Evolutionary conservation across 2,888 invertebrate genomes (phyloP).

Genomic region (Latheticus oryzae): DNA sequence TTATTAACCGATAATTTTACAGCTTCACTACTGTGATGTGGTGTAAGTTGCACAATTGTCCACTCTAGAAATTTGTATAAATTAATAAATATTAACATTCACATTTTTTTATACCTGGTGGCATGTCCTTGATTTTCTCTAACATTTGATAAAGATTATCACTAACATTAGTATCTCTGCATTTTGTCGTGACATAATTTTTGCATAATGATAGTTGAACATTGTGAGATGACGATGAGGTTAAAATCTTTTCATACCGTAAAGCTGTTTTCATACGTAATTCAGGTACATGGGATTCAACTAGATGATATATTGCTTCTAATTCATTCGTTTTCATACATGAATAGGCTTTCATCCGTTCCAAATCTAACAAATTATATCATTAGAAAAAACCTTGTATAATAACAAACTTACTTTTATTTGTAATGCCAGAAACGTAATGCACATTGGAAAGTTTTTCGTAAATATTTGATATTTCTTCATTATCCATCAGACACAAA

Average conservation of each 20-base stretch:
- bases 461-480: neutral
- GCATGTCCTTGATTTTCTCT: slow-evolving; percentile 57
- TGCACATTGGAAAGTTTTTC: slow-evolving; percentile 12
- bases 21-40: slow-evolving; percentile 56
- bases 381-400: neutral
- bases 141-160: slow-evolving; percentile 52
- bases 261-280: slow-evolving; percentile 56
- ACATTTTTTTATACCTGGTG: slow-evolving; percentile 54
- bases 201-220: slow-evolving; percentile 48
- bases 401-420: slow-evolving; percentile 18
- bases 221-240: slow-evolving; percentile 37
- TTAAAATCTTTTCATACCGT: slow-evolving; percentile 53
- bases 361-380: slow-evolving; percentile 49
- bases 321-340: slow-evolving; percentile 53
- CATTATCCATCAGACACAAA: slow-evolving; percentile 4
- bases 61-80: slow-evolving; percentile 69
- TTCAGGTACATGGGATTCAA: slow-evolving; percentile 59
- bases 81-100: neutral
- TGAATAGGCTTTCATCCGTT: slow-evolving; percentile 51
- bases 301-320: slow-evolving; percentile 57
- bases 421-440: slow-evolving; percentile 9
- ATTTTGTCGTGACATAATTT: slow-evolving; percentile 53
- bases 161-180: slow-evolving; percentile 44
- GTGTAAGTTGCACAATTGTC: slow-evolving; percentile 72
- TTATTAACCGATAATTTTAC: slow-evolving; percentile 50